Percentiles rank a stretch among this genome's conserved stretches.
Evolutionary conservation across 2,797 vertebrate genomes (phyloP).

Genomic region (Rhinichthys osculus): DNA sequence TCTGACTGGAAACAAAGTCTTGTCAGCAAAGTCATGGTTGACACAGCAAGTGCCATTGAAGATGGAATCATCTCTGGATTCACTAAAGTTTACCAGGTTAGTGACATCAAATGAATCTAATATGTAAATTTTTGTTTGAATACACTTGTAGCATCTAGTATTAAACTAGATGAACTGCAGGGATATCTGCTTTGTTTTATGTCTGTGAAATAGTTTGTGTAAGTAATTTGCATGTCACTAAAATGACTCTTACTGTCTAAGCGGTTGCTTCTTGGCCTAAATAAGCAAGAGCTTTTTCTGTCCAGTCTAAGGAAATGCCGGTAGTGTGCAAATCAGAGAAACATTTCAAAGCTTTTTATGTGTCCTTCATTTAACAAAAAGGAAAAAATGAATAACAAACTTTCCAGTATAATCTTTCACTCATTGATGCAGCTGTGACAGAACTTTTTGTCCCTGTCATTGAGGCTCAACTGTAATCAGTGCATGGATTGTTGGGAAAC

Average conservation of each 20-base stretch:
- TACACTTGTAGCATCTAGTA: background rate
- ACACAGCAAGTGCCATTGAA: background rate
- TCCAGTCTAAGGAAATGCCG: background rate
- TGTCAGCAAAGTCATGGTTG: background rate
- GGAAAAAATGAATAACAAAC: background rate
- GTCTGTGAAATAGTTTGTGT: background rate
- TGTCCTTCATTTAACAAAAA: background rate
- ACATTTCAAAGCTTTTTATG: background rate
- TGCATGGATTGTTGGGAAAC: slow-evolving; percentile 75
- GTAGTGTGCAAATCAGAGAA: background rate
- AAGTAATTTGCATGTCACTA: background rate
- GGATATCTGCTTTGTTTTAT: background rate
- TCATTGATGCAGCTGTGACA: slow-evolving; percentile 26
- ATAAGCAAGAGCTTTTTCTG: background rate
- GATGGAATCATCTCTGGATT: background rate
- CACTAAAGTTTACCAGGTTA: background rate
- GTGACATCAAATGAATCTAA: background rate
- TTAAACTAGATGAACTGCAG: background rate
- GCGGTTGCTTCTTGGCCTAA: background rate
- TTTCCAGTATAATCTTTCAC: background rate
- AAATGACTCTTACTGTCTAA: background rate
- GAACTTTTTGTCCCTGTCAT: slow-evolving; percentile 63
- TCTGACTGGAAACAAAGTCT: background rate
- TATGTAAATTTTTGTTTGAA: background rate
- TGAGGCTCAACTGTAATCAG: slow-evolving; percentile 73